phyloP scores from a whole-genome alignment of 2,797 vertebrate genomes.

The Sardinella longiceps region DNA sequence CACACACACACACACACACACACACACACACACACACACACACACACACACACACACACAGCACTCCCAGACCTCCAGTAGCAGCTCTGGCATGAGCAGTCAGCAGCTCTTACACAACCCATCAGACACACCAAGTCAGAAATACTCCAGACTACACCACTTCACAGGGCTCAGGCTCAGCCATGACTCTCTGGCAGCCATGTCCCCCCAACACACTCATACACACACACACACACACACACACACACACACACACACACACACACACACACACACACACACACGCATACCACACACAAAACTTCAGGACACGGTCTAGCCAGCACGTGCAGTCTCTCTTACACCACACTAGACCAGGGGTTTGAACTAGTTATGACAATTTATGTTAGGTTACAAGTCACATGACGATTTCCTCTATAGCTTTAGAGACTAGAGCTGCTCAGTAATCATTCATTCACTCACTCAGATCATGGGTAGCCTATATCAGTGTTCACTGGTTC shows the following conservation, averaged over 20 bases:
- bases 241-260: not conserved
- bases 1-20: not conserved
- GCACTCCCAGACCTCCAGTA: not conserved
- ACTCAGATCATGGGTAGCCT: not conserved
- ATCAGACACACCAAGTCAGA: conserved; percentile 10
- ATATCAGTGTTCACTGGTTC: not conserved
- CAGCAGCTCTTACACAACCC: not conserved
- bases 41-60: conserved; percentile 7
- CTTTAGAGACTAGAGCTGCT: not conserved
- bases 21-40: conserved; percentile 1
- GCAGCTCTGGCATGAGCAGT: not conserved
- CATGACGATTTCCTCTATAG: not conserved
- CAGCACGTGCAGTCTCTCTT: not conserved
- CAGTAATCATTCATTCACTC: no score
- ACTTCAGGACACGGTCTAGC: not conserved
- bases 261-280: not conserved
- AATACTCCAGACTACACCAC: not conserved
- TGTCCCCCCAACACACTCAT: not conserved
- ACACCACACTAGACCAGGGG: not conserved
- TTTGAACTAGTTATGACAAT: no score
- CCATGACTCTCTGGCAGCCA: not conserved
- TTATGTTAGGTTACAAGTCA: not conserved
- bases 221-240: not conserved
- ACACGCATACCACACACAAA: not conserved
- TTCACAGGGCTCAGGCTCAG: not conserved